Evolutionary conservation across 64 coral and sea anemone species (phyloP), one percentile per base, ranked within the genome.

Genomic region (Dendronephthya gigantea): DNA sequence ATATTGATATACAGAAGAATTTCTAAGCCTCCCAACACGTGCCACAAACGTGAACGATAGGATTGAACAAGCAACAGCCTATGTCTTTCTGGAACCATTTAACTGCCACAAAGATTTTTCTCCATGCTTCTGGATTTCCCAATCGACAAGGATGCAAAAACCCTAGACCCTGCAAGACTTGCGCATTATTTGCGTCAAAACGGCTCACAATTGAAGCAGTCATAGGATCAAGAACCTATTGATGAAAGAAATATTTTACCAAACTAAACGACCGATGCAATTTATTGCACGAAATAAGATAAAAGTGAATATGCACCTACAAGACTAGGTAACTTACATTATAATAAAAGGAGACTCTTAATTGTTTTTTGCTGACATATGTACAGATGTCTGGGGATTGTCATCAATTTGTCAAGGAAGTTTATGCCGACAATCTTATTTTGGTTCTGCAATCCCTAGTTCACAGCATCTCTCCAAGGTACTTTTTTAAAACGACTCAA

Each of bases 281-380:
- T n/a, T n/a, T n/a, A n/a, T n/a, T n/a, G 17, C 55, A 62, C 55
- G 55, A 62, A n/a, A 2, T 4, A 58, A 23, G 4, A 23, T 23
- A 62, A n/a, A 62, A 22, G 55, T 15, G 55, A 62, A 62, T 62
- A 62, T 1, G 19, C 55, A 62, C 10, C 55, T 7, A 27, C 55
- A 62, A 62, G 55, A 62, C 25, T 23, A 62, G 25, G 55, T 79
- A 79, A 79, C 72, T 36, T 79, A 35, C 72, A 79, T 79, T 79
- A 79, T 79, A 79, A 39, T 79, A 79, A 35, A 79, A 79, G 72
- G 72, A 79, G 37, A 79, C 37, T 79, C 37, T 79, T 36, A 79
- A 79, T 79, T 79, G 31, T 79, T 33, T 29, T 79, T 79, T 79
- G 72, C 31, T 39, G 72, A 36, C 32, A 79, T 35, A 13, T 79